phyloP scores from a whole-genome alignment of 2,888 invertebrate genomes.

The Caenorhabditis virilis region DNA sequence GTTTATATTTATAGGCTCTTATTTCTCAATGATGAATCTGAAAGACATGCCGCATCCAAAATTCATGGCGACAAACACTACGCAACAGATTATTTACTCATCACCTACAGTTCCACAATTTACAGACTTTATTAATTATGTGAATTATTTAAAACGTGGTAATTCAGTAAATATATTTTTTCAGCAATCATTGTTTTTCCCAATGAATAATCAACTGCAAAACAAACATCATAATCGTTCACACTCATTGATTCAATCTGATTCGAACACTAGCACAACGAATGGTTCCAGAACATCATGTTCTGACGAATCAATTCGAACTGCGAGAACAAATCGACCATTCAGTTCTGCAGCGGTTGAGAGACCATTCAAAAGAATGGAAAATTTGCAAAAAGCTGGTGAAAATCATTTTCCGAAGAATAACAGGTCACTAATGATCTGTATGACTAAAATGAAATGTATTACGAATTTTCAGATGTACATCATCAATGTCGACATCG shows the following conservation, averaged over 20 bases:
- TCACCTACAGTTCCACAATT: no score
- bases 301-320: constrained; percentile 7
- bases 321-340: background rate
- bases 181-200: no score
- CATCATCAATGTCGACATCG: constrained; percentile 15
- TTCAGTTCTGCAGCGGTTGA: constrained; percentile 23
- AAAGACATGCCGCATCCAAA: constrained; percentile 9
- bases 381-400: background rate
- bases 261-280: no score
- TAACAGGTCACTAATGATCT: background rate
- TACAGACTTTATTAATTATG: no score
- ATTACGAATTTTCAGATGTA: no score
- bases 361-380: constrained; percentile 1
- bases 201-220: no score
- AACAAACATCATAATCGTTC: no score
- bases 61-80: background rate
- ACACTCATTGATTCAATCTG: no score
- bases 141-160: no score
- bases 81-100: background rate
- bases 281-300: constrained; percentile 5
- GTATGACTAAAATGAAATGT: constrained; percentile 5
- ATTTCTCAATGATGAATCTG: constrained; percentile 20
- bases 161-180: no score
- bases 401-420: background rate
- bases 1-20: constrained; percentile 5